Conservation (phyloP, 1,140 invertebrate genomes). For the Sycobia sp. region DNA sequence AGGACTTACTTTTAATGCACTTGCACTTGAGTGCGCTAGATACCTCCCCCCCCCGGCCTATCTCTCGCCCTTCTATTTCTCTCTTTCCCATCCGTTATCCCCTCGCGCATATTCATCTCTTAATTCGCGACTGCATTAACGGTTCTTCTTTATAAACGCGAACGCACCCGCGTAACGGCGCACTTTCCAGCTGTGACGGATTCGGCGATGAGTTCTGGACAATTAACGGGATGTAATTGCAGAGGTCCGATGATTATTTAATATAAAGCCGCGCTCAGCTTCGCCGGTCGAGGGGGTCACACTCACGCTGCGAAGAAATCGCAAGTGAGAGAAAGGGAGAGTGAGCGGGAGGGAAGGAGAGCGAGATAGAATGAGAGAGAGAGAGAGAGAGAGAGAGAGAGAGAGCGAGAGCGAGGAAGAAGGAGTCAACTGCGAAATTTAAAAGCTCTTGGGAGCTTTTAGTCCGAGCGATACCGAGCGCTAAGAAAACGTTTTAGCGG, state of each 20-base stretch:
- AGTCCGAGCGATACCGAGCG: slow-evolving; percentile 47
- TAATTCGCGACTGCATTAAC: slow-evolving; percentile 14
- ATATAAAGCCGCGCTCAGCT: not conserved
- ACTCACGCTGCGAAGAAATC: no score
- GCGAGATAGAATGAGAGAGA: no score
- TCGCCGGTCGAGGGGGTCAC: no score
- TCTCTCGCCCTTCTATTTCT: no score
- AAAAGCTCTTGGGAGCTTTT: slow-evolving; percentile 58
- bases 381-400: no score
- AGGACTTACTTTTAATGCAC: slow-evolving; percentile 13
- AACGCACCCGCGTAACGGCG: not conserved
- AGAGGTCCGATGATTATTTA: slow-evolving; percentile 7
- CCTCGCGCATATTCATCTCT: not conserved
- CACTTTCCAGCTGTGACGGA: not conserved
- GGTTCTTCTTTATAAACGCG: not conserved
- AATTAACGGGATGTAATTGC: slow-evolving; percentile 6
- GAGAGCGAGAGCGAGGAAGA: no score
- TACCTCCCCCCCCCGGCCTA: no score
- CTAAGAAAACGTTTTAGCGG: slow-evolving; percentile 55
- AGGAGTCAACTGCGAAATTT: slow-evolving; percentile 47
- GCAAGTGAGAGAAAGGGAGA: no score
- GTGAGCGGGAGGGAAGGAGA: no score
- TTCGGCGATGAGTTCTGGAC: not conserved
- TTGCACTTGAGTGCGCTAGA: not conserved
- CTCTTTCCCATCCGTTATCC: not conserved